Evolutionary conservation across 1,140 invertebrate genomes (phyloP).

Genomic region (Akabosia matsudoensis): DNA sequence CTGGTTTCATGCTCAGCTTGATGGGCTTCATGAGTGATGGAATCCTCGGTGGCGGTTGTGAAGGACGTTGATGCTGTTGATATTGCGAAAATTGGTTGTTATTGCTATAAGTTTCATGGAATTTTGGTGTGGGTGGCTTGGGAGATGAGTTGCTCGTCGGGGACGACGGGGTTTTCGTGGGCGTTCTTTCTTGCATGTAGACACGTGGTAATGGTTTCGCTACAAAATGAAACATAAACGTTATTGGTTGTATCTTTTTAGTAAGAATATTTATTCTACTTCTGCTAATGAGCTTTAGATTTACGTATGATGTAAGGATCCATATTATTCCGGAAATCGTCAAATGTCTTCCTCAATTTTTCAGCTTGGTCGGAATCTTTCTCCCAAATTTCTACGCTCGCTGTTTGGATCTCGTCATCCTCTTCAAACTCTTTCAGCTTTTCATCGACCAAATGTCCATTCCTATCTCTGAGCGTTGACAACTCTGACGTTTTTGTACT

Average conservation of each 20-base stretch:
- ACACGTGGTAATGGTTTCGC: constrained; percentile 2
- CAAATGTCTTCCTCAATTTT: background rate
- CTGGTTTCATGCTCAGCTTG: background rate
- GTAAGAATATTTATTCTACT: background rate
- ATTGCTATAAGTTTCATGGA: background rate
- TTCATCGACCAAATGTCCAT: constrained; percentile 68
- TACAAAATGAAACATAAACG: background rate
- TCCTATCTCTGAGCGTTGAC: constrained; percentile 62
- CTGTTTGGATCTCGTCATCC: constrained; percentile 37
- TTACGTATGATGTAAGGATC: background rate
- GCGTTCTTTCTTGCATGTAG: background rate
- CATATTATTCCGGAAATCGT: background rate
- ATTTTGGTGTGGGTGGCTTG: background rate
- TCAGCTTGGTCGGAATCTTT: constrained; percentile 22
- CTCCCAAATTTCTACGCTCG: constrained; percentile 40
- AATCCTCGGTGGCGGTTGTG: constrained; percentile 8
- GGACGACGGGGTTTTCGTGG: background rate
- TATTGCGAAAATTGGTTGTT: background rate
- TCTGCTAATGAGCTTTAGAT: background rate
- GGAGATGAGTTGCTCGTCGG: background rate
- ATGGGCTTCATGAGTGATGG: background rate
- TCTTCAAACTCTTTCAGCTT: constrained; percentile 43
- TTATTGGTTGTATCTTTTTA: too few species aligned
- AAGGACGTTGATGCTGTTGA: background rate
- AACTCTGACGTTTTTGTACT: constrained; percentile 71